phyloP scores from a whole-genome alignment of 2,113 vertebrate species.

The Mus pahari region DNA sequence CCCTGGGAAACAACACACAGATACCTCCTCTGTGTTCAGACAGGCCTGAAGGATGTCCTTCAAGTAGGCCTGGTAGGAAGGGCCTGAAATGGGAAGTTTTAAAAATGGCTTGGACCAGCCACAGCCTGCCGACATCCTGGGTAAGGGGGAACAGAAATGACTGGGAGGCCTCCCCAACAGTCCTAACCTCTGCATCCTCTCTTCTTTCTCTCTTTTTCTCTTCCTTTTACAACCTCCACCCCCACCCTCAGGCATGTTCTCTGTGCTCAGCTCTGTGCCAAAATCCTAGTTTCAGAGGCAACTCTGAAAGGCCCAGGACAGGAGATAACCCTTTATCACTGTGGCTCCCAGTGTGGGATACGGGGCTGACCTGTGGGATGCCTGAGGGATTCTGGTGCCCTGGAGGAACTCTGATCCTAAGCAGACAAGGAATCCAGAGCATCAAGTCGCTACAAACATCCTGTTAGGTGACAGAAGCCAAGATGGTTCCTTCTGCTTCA shows the following conservation, averaged over 20 bases:
- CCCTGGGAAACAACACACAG: not conserved
- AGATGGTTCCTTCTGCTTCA: not conserved
- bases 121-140: not conserved
- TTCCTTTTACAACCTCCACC: not conserved
- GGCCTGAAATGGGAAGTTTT: not conserved
- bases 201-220: not conserved
- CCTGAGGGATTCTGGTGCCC: not conserved
- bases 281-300: not conserved
- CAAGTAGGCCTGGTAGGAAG: not conserved
- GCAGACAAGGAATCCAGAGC: not conserved
- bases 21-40: not conserved
- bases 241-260: not conserved
- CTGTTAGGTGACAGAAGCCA: not conserved
- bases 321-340: rapidly evolving
- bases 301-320: not conserved
- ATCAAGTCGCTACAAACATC: not conserved
- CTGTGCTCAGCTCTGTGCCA: not conserved
- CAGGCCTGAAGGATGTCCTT: not conserved
- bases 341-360: not conserved
- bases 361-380: not conserved
- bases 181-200: not conserved
- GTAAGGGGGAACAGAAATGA: not conserved
- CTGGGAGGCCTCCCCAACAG: rapidly evolving
- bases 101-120: not conserved
- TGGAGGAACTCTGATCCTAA: not conserved